Base-by-base conservation (phyloP, 92 coral and sea anemone genomes). In the Heteractis magnifica region DNA sequence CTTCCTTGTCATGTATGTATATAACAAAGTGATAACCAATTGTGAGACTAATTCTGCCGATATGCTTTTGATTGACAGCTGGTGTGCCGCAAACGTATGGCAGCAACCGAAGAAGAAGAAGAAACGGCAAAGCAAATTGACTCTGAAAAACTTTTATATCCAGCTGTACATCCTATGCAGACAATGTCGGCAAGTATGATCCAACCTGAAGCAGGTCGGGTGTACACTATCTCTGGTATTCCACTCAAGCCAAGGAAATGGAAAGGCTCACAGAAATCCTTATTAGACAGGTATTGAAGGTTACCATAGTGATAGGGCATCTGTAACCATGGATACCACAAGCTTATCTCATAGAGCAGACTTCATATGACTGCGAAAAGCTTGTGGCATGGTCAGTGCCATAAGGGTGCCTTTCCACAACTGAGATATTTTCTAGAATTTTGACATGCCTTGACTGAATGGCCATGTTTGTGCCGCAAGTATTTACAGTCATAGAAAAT, bases 181-280 rank as follows among this genome's bases (percentile, higher is more conserved):
- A 87, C 95, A 84, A 83, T 93, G 89, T 89, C 98, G 2, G 93
- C 98, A 62, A 93, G 93, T 60, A 93, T 89, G 98, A 91, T 93
- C 21, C 98, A 93, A 73, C 98, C 98, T 0, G 98, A 84, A 6
- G 92, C 95, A 11, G 93, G 89, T 2, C 83, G 90, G 21, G 89
- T 87, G 20, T 93, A 93, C 64, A 82, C 93, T 4, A 85, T 89
- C 48, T 80, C 93, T 75, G 94, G 94, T 16, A 68, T 85, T 49
- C 95, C 92, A 74, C 90, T 92, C 23, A 93, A 92, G 64, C 84
- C 92, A 34, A 90, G 91, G 72, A 93, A 91, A 80, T 91, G 91
- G 93, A 92, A 89, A 82, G 98, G 98, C 10, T 93, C 98, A 49
- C 92, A 92, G 51, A 87, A 87, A 34, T 93, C 98, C 44, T 84